Conservation (phyloP, 2,888 invertebrate genomes). For the Nipponacmea schrenckii region DNA sequence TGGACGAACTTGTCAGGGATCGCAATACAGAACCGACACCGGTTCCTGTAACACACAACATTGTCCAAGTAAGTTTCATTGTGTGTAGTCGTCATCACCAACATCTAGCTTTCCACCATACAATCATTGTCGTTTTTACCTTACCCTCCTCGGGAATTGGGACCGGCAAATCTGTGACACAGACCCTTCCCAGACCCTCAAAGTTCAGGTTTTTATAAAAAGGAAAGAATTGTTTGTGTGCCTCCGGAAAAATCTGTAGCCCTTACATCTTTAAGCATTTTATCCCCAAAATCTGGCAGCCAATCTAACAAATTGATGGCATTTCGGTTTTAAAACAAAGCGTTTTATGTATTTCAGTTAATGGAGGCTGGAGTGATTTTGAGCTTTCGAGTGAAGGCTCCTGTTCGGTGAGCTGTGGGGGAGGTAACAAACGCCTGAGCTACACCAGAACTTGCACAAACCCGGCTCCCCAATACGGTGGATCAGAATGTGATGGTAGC, state of each 20-base stretch:
- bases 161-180: no score
- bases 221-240: no score
- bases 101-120: no score
- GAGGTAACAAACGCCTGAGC: background rate
- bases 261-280: no score
- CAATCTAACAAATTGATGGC: background rate
- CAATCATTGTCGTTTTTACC: no score
- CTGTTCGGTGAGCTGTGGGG: slow-evolving; percentile 11
- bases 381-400: background rate
- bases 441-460: slow-evolving; percentile 9
- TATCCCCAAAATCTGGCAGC: background rate
- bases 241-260: no score
- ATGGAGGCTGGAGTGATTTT: slow-evolving; percentile 14
- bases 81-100: no score
- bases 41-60: slow-evolving; percentile 8
- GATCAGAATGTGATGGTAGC: background rate
- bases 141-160: no score
- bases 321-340: background rate
- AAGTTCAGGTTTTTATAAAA: no score
- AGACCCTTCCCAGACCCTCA: no score
- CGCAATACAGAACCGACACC: background rate
- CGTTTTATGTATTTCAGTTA: background rate
- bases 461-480: slow-evolving; percentile 14
- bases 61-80: slow-evolving; percentile 17
- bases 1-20: slow-evolving; percentile 1